Evolutionary conservation across 2,113 vertebrate genomes (phyloP).

Genomic region (Puffinus mauretanicus): DNA sequence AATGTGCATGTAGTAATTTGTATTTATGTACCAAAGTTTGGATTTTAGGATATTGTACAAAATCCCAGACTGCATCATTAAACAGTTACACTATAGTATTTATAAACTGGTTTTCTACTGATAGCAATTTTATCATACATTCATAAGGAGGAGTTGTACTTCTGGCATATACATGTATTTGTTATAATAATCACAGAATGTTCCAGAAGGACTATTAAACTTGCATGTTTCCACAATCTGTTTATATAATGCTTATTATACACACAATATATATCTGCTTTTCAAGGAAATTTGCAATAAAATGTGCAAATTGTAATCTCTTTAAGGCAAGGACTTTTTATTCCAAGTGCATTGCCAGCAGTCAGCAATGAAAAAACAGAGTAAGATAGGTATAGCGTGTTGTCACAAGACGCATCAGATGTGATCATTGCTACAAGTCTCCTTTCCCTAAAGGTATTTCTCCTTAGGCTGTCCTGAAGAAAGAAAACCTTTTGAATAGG

Average conservation of each 20-base stretch:
- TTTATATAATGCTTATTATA: constrained; percentile 27
- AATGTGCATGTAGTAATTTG: not conserved
- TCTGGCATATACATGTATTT: not conserved
- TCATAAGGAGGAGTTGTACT: not conserved
- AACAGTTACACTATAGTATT: not conserved
- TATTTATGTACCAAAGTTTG: not conserved
- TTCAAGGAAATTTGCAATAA: constrained; percentile 23
- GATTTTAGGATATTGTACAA: not conserved
- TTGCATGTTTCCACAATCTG: not conserved
- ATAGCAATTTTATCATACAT: not conserved
- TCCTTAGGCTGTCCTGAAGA: not conserved
- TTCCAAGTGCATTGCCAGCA: not conserved
- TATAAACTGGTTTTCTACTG: not conserved
- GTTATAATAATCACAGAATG: not conserved
- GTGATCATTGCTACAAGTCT: not conserved
- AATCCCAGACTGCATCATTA: not conserved
- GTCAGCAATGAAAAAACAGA: not conserved
- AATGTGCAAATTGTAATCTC: constrained; percentile 15
- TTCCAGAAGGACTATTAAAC: constrained; percentile 22
- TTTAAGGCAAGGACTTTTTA: not conserved
- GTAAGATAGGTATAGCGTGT: not conserved
- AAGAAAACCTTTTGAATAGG: not conserved
- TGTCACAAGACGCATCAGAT: constrained; percentile 9
- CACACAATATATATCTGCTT: not conserved
- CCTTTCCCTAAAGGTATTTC: constrained; percentile 16